Percentiles rank a stretch among this genome's conserved stretches.
Evolutionary conservation across 2,888 invertebrate genomes (phyloP).

Genomic region (Glaucopsyche alexis): DNA sequence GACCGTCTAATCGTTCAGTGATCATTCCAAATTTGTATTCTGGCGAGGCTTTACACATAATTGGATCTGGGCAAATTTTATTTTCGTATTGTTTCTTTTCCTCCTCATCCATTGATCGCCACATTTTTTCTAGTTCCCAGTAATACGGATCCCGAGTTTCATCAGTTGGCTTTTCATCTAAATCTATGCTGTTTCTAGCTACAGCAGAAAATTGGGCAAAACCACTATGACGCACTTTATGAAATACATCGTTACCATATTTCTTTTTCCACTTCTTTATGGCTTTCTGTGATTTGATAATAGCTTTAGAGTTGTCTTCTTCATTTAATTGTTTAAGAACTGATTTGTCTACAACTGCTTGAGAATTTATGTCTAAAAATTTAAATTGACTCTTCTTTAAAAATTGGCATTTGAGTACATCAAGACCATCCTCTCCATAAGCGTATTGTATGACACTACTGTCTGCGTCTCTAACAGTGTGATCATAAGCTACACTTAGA

Average conservation of each 20-base stretch:
- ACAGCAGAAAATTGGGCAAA: conserved; percentile 82
- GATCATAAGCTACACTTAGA: conserved; percentile 93
- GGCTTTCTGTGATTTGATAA: conserved; percentile 80
- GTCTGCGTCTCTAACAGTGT: conserved; percentile 97
- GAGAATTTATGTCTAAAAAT: conserved; percentile 90
- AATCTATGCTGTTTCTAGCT: conserved; percentile 67
- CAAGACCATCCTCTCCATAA: conserved; percentile 96
- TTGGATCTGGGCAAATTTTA: conserved; percentile 87
- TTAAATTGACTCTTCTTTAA: conserved; percentile 86
- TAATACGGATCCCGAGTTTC: conserved; percentile 81
- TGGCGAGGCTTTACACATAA: conserved; percentile 84
- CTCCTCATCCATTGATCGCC: conserved; percentile 82
- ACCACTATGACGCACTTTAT: conserved; percentile 72
- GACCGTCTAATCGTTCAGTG: conserved; percentile 87
- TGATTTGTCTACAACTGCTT: conserved; percentile 81
- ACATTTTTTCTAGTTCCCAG: conserved; percentile 82
- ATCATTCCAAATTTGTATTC: conserved; percentile 90
- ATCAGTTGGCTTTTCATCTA: conserved; percentile 67
- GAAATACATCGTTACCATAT: conserved; percentile 63
- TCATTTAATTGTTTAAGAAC: conserved; percentile 80
- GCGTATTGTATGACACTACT: conserved; percentile 94
- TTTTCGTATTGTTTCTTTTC: conserved; percentile 76
- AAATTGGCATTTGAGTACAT: conserved; percentile 92
- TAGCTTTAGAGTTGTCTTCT: conserved; percentile 68
- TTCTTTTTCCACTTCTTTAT: conserved; percentile 82